Percentiles rank a stretch among this genome's conserved stretches.
These are phyloP conservation scores for Sardina pilchardus DNA, from an alignment of 2,113 vertebrate genomes.

Conservation along the genomic window DNA sequence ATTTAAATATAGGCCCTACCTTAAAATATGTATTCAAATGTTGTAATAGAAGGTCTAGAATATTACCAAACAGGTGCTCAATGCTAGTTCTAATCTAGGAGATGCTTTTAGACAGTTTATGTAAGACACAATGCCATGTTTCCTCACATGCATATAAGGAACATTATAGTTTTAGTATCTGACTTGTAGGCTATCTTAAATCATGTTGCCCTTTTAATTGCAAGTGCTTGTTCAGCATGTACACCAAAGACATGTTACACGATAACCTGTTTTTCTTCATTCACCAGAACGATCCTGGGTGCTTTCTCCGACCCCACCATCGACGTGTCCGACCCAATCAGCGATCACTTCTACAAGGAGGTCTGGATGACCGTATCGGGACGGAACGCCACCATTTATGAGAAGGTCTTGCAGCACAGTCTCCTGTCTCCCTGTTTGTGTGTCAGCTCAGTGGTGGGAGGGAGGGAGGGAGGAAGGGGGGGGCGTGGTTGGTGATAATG, in stretches of 20 bases:
- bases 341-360: slow-evolving; percentile 95
- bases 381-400: slow-evolving; percentile 93
- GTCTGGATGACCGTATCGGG: slow-evolving; percentile 92
- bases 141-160: neutral
- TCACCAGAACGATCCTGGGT: slow-evolving; percentile 84
- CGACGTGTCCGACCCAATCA: slow-evolving; percentile 87
- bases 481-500: neutral
- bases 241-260: neutral
- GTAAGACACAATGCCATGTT: neutral
- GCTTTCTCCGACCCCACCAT: slow-evolving; percentile 77
- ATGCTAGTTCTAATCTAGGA: neutral
- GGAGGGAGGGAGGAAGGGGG: neutral
- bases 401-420: slow-evolving; percentile 75
- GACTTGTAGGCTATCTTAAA: neutral
- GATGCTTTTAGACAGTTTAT: neutral
- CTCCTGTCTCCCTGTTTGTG: neutral
- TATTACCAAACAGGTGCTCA: too few species aligned
- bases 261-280: neutral
- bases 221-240: neutral
- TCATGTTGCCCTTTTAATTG: neutral
- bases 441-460: neutral
- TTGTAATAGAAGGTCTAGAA: too few species aligned
- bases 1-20: too few species aligned
- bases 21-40: too few species aligned
- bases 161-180: neutral